Base-by-base conservation (phyloP, 2,888 invertebrate genomes). In the Drosophila melanosoma region DNA sequence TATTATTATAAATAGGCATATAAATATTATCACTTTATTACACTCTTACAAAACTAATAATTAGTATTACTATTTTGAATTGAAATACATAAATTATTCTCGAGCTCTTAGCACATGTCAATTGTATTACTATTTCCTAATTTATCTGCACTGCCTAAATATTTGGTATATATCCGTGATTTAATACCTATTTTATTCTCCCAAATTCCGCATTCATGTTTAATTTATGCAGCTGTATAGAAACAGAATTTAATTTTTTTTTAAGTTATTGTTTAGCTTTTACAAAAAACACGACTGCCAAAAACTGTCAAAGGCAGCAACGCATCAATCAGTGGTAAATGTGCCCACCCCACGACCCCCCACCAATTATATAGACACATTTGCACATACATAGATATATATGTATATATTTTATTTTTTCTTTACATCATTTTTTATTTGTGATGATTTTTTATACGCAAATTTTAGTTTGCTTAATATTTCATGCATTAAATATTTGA, bases 401-500 rank as follows among this genome's bases (percentile, higher is more conserved):
- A n/a, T 23, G 49, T 35, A 33, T 2, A 35, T 33, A 7, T 20
- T n/a, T 57, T 26, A 15, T 26, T 38, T 26, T 40, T 38, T 48
- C 23, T 33, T 38, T 17, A 20, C 48, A 52, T 57, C 20, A 63
- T 69, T 69, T 83, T 67, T 76, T 53, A 51, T 69, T 74, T 68
- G 56, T 23, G 45, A 62, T 66, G 58, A 63, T 69, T 66, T 78
- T 74, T 83, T 77, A 54, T 64, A 49, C 51, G 61, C 63, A 63
- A 74, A 73, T 65, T 87, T 74, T 84, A 87, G 89, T 76, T 90
- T 73, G 76, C 79, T 90, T 68, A 90, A 85, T 87, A 87, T 76
- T 85, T 69, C 65, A 82, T 81, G 68, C 71, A 58, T 73, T 90
- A 65, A 90, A 85, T 85, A 90, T 85, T 85, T 85, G 67, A 85